A percentile compares a stretch with the other conserved stretches of the same genome.
phyloP scores from a whole-genome alignment of 53 echinoderm and acorn worm species.

The Echinometra lucunter region DNA sequence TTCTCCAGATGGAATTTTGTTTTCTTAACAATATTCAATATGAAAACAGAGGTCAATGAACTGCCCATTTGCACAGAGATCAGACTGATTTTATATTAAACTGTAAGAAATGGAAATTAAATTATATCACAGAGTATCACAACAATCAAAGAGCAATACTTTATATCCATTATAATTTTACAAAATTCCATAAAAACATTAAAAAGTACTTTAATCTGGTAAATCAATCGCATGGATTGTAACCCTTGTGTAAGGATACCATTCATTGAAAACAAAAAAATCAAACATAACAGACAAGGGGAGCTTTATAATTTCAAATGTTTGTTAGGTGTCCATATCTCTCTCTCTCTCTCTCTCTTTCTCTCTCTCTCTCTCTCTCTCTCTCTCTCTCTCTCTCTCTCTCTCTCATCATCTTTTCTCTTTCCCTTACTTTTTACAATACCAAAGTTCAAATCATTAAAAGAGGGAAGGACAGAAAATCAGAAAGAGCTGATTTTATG shows the following conservation, averaged over 20 bases:
- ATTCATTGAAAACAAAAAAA: neutral
- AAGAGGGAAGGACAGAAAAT: too few species aligned
- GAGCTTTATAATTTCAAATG: neutral
- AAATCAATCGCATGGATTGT: neutral
- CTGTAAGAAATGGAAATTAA: neutral
- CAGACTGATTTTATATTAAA: constrained; percentile 23
- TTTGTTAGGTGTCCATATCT: neutral
- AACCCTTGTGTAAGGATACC: neutral
- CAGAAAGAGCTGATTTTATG: too few species aligned
- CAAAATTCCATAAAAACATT: neutral
- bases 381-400: neutral
- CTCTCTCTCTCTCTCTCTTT: neutral
- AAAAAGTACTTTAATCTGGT: neutral
- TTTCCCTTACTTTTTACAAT: neutral
- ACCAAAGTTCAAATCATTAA: too few species aligned
- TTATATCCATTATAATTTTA: neutral
- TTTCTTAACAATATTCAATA: neutral
- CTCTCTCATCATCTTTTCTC: neutral
- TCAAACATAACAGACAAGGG: neutral
- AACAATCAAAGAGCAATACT: too few species aligned
- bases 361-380: neutral
- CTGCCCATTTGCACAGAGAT: neutral
- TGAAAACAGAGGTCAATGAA: constrained; percentile 12
- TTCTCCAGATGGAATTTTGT: neutral
- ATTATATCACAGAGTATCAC: neutral